Conservation (phyloP, 2,888 invertebrate species). For the Macropis europaea region DNA sequence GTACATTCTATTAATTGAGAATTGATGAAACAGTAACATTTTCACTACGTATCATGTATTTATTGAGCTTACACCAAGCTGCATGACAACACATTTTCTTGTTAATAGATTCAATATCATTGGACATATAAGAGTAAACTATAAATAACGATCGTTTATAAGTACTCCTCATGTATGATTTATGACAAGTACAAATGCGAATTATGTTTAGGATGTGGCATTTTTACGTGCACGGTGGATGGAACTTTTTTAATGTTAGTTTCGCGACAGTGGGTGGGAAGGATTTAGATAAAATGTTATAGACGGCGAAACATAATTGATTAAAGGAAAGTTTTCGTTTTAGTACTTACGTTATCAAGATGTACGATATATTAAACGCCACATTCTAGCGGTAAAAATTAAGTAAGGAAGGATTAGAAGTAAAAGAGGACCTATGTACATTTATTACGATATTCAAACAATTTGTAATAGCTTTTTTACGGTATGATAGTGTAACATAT, state of each 20-base stretch:
- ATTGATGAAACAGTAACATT: background rate
- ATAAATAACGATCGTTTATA: constrained; percentile 32
- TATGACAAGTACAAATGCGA: constrained; percentile 52
- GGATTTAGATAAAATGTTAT: background rate
- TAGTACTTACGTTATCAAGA: constrained; percentile 13
- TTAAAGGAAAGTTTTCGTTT: background rate
- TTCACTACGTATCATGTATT: constrained; percentile 26
- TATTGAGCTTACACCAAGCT: constrained; percentile 23
- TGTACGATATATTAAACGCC: constrained; percentile 21
- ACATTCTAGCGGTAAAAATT: constrained; percentile 28
- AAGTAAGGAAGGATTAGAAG: constrained; percentile 3
- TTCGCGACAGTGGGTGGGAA: background rate
- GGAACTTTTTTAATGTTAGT: constrained; percentile 19
- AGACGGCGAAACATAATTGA: background rate
- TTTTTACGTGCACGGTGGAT: constrained; percentile 19
- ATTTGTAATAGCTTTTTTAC: constrained; percentile 44
- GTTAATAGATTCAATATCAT: constrained; percentile 21
- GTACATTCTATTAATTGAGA: background rate
- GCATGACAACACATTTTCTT: constrained; percentile 7
- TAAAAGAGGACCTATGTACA: constrained; percentile 16
- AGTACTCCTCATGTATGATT: constrained; percentile 41
- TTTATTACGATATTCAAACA: constrained; percentile 23
- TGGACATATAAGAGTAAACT: constrained; percentile 3
- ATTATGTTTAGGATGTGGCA: constrained; percentile 55
- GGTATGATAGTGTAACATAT: constrained; percentile 32